Percentiles rank a stretch among this genome's conserved stretches.
Evolutionary conservation across 2,888 invertebrate species (phyloP).

Genomic region (Micoletzkya japonica): DNA sequence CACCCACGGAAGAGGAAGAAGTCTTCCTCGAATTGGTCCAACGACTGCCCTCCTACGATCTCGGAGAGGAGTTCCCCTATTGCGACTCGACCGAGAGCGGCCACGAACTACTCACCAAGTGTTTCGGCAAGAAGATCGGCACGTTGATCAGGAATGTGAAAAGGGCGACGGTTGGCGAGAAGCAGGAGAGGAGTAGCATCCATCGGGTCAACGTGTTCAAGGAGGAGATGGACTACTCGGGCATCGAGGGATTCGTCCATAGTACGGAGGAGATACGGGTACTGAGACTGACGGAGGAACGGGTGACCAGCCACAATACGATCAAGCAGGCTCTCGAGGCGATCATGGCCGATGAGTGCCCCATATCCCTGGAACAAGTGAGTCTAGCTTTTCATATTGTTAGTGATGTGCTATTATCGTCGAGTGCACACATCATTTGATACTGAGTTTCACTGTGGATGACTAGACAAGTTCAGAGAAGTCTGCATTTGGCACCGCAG

Average conservation of each 20-base stretch:
- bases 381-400: not conserved
- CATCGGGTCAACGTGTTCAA: not conserved
- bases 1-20: constrained; percentile 30
- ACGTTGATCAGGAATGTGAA: too few species aligned
- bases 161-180: too few species aligned
- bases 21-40: constrained; percentile 33
- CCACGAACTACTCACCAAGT: too few species aligned
- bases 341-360: constrained; percentile 5
- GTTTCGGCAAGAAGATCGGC: too few species aligned
- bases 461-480: too few species aligned
- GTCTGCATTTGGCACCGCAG: too few species aligned
- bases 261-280: not conserved
- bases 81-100: too few species aligned
- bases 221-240: not conserved
- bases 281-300: not conserved
- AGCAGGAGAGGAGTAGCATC: not conserved
- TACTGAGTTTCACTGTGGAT: too few species aligned
- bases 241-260: not conserved
- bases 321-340: not conserved
- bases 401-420: too few species aligned
- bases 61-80: not conserved
- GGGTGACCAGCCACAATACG: not conserved
- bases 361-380: not conserved
- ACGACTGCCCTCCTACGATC: constrained; percentile 31
- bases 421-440: too few species aligned